Evolutionary conservation across 2,797 vertebrate genomes (phyloP).

Genomic region (Enteromius mattozi): DNA sequence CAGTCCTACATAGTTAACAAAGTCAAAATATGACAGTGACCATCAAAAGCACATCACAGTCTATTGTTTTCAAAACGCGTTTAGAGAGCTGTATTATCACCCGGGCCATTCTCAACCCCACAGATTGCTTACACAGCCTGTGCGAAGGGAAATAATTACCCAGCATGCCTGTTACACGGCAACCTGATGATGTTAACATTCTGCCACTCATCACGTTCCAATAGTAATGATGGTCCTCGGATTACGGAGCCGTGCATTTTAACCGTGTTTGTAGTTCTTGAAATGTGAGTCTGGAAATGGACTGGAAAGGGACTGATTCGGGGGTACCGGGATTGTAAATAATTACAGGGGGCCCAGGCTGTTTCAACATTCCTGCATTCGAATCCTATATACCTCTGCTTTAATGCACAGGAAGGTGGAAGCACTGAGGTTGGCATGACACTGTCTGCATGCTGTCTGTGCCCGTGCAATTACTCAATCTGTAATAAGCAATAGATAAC

Average conservation of each 20-base stretch:
- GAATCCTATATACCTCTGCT: conserved; percentile 32
- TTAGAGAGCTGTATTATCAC: conserved; percentile 1
- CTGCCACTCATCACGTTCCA: conserved; percentile 30
- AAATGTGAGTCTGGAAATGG: conserved; percentile 43
- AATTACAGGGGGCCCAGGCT: conserved; percentile 55
- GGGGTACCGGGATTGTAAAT: conserved; percentile 57
- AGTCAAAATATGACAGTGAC: conserved; percentile 42
- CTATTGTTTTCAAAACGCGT: not conserved
- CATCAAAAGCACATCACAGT: conserved; percentile 27
- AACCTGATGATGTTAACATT: conserved; percentile 51
- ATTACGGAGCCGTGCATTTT: conserved; percentile 52
- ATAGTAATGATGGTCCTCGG: conserved; percentile 46
- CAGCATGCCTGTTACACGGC: conserved; percentile 25
- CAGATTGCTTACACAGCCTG: conserved; percentile 16
- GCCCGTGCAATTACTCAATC: conserved; percentile 59
- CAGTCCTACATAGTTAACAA: conserved; percentile 33
- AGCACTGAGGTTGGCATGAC: conserved; percentile 1
- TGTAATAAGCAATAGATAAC: conserved; percentile 72
- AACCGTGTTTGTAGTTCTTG: conserved; percentile 60
- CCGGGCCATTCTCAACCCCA: not conserved
- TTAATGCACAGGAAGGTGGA: conserved; percentile 2
- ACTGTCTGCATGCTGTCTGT: conserved; percentile 53
- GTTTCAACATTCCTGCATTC: conserved; percentile 53
- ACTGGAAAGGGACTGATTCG: conserved; percentile 50
- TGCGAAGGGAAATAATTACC: conserved; percentile 9